Base-by-base conservation (phyloP, 2,888 invertebrate species). In the Hypsopygia costalis region DNA sequence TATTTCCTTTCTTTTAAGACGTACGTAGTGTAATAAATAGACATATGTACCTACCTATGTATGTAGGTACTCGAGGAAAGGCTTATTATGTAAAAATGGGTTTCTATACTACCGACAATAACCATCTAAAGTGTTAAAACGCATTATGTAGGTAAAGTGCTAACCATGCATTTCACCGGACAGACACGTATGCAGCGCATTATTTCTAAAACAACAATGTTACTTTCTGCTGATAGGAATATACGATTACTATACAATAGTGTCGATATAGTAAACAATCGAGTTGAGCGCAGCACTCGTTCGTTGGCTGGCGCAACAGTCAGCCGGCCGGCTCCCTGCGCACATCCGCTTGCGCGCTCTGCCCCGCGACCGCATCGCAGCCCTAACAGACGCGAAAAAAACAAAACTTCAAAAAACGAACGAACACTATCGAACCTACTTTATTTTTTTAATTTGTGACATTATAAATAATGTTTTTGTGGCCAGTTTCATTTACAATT, bases 301-400 rank as follows among this genome's bases (percentile, higher is more conserved):
- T 44, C 41, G 55, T 51, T 57, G 58, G 53, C 65, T 62, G 60
- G 69, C 78, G 70, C 73, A 74, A 68, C 74, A 79, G 74, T 78
- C 73, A 69, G 58, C 73, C 68, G 72, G 76, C 73, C 78, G 78
- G 81, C 77, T 70, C 74, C 68, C 62, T 56, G 72, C 72, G 79
- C 87, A 86, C 83, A 88, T 88, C 87, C 86, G 87, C 76, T 77
- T 83, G 82, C 76, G 81, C 77, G 75, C 69, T 80, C 72, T 63
- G 66, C 67, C 74, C 74, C 69, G 79, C 77, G 78, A 77, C 71
- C 72, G 75, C 58, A 54, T 64, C 51, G 37, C 41, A 60, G 56
- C 65, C 62, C 70, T 58, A 54, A 42, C 38, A 47, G 36, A 47
- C 43, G 49, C 49, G 47, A 49, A 59, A 49, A 59, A 46, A 41